Evolutionary conservation across 2,113 vertebrate genomes (phyloP).

Genomic region (Triplophysa rosa): DNA sequence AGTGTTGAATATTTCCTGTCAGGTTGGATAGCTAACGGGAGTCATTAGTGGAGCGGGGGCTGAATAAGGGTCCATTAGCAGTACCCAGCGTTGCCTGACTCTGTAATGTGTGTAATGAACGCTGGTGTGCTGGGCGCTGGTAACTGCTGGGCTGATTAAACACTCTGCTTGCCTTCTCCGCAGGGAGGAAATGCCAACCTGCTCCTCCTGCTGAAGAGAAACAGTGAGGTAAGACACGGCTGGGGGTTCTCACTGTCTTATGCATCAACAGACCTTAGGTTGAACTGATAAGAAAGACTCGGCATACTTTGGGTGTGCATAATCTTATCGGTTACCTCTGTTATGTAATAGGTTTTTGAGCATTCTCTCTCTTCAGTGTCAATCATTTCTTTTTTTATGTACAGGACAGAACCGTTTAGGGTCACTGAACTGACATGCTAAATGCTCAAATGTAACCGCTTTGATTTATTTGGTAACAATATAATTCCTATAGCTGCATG

Average conservation of each 20-base stretch:
- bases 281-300: background rate
- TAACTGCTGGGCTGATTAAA: conserved; percentile 48
- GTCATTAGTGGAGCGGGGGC: conserved; percentile 51
- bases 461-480: too few relatives aligned
- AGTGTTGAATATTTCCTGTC: conserved; percentile 46
- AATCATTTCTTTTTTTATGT: too few relatives aligned
- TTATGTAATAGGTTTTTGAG: too few relatives aligned
- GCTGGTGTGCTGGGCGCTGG: background rate
- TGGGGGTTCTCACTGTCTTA: conserved; percentile 37
- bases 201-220: conserved; percentile 88
- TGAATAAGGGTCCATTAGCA: conserved; percentile 40
- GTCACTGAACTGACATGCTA: too few relatives aligned
- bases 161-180: conserved; percentile 59
- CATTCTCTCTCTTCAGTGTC: too few relatives aligned
- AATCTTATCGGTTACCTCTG: too few relatives aligned
- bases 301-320: too few relatives aligned
- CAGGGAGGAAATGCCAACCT: conserved; percentile 89
- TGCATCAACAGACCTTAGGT: background rate
- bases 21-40: conserved; percentile 54
- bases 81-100: background rate
- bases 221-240: conserved; percentile 86
- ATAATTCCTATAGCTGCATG: too few relatives aligned
- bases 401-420: too few relatives aligned
- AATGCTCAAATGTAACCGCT: too few relatives aligned
- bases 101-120: conserved; percentile 45